These are phyloP conservation scores for Sturnira hondurensis DNA, from an alignment of 2,113 vertebrate species.

Conservation along the genomic window DNA sequence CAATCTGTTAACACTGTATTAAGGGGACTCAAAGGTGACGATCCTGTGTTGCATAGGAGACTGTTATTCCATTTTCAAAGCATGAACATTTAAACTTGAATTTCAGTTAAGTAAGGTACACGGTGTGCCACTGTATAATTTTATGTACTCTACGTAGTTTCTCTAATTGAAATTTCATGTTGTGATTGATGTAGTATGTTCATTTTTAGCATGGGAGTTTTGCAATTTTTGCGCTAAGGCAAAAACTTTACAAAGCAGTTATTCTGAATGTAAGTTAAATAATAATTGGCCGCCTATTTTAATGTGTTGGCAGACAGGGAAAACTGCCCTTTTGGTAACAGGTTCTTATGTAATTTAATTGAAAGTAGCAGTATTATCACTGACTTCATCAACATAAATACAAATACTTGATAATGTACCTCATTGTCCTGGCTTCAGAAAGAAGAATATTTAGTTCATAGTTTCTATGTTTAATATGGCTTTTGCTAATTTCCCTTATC, in stretches of 20 bases:
- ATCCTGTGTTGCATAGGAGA: not conserved
- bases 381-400: not conserved
- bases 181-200: conserved; percentile 33
- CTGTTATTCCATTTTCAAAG: conserved; percentile 27
- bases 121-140: conserved; percentile 49
- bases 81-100: conserved; percentile 11
- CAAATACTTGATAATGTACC: not conserved
- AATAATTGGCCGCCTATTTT: conserved; percentile 41
- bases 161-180: conserved; percentile 60
- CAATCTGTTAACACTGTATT: not conserved
- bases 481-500: not conserved
- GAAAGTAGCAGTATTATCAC: not conserved
- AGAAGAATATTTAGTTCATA: not conserved
- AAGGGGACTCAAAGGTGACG: conserved; percentile 9
- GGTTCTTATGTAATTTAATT: conserved; percentile 44
- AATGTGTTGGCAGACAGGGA: conserved; percentile 41
- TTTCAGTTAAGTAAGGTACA: conserved; percentile 57
- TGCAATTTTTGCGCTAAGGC: not conserved
- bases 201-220: conserved; percentile 54
- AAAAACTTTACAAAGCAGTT: conserved; percentile 33
- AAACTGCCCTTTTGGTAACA: conserved; percentile 46
- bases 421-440: not conserved
- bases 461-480: not conserved
- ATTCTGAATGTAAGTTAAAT: conserved; percentile 42
- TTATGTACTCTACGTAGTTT: conserved; percentile 62